Base-by-base conservation (phyloP, 2,888 invertebrate species). In the Orthosia gothica region DNA sequence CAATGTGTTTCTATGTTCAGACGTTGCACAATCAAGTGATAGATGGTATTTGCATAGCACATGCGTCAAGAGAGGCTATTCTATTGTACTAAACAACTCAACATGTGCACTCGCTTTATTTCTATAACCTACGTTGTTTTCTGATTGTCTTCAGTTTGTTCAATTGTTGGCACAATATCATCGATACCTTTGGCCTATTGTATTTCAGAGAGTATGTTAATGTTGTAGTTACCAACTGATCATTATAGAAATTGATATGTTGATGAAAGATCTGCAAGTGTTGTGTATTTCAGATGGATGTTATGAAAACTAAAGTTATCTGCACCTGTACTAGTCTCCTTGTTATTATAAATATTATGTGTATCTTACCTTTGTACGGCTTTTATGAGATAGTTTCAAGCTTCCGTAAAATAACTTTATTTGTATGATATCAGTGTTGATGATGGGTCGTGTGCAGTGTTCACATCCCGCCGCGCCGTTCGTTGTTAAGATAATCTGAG, bases 401-500 rank as follows among this genome's bases (percentile, higher is more conserved):
- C 26, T 55, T 59, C 16, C 55, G 5, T 32, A 58, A 57, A 76
- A n/a, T 18, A 57, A 57, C 20, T 12, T 32, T 47, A 26, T 49
- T 20, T 62, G 16, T n/a, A 67, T 71, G 47, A 54, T 52, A 61
- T 75, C 49, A 64, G 55, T 50, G 49, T 64, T 12, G 69, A 67
- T 55, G 59, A 57, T 13, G 59, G 64, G 55, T 57, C 23, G 58
- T 58, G 68, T 49, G 58, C 20, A 40, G 32, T n/a, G 58, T 67
- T 67, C 47, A 52, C 40, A 59, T 67, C 57, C 57, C n/a, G n/a
- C n/a, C n/a, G n/a, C 45, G 50, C 26, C 54, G 32, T 45, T 64
- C 32, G 52, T 67, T 78, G 59, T 54, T 64, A 57, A 70, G 79
- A 74, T 81, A 74, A 83, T 83, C 70, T 83, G 54, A 70, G 54